Evolutionary conservation across 2,797 vertebrate species (phyloP).

Genomic region (Odontamblyopus rebecca): DNA sequence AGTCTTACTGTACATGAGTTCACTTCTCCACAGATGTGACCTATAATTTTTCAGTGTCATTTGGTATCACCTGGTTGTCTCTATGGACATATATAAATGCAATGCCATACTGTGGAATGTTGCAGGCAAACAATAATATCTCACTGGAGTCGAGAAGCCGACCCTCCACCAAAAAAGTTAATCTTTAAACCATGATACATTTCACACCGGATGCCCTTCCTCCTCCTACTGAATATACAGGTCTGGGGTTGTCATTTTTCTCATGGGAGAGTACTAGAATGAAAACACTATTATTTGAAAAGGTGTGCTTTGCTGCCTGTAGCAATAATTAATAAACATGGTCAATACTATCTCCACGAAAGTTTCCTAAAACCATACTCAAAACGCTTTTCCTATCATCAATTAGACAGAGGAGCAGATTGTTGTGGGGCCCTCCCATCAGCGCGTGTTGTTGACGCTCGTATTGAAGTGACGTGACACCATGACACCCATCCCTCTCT

Average conservation of each 20-base stretch:
- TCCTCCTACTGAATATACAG: background rate
- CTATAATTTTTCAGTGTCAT: too few relatives aligned
- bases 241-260: background rate
- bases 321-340: background rate
- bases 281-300: background rate
- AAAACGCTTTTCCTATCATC: conserved; percentile 3
- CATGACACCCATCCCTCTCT: conserved; percentile 30
- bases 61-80: too few relatives aligned
- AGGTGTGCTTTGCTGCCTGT: background rate
- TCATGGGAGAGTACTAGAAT: background rate
- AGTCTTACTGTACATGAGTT: too few relatives aligned
- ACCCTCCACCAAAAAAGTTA: too few relatives aligned
- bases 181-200: too few relatives aligned
- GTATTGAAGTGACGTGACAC: conserved; percentile 32
- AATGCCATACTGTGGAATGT: too few relatives aligned
- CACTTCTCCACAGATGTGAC: too few relatives aligned
- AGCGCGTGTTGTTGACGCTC: conserved; percentile 9
- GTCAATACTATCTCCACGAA: conserved; percentile 1
- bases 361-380: conserved; percentile 1
- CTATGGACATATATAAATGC: too few relatives aligned
- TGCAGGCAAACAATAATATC: too few relatives aligned
- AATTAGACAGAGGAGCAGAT: background rate
- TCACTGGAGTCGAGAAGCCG: too few relatives aligned
- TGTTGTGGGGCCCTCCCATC: conserved; percentile 17
- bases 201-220: background rate